Percentiles rank a stretch among this genome's conserved stretches.
These are phyloP conservation scores for Spongia lamella DNA, from an alignment of 37 sponge, comb jelly and placozoan species.

Conservation along the genomic window DNA sequence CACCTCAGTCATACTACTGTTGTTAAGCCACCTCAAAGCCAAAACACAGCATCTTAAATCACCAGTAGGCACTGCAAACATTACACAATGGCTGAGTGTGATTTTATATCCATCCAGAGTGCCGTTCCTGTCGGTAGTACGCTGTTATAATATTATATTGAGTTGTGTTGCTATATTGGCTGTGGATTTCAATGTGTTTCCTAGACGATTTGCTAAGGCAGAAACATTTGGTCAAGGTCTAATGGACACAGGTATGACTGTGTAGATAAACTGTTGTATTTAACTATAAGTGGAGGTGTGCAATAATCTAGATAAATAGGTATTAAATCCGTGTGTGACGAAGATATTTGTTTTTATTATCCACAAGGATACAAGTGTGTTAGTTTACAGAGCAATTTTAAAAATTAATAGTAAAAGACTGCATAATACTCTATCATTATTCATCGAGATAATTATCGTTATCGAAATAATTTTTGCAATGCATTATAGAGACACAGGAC, in stretches of 20 bases:
- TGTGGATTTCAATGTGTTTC: conserved; percentile 91
- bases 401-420: too few relatives aligned
- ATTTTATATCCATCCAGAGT: conserved; percentile 24
- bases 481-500: too few relatives aligned
- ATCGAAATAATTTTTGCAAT: too few relatives aligned
- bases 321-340: too few relatives aligned
- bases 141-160: conserved; percentile 75
- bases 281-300: too few relatives aligned
- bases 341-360: too few relatives aligned
- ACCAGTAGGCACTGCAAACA: neutral
- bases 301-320: too few relatives aligned
- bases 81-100: neutral
- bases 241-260: conserved; percentile 83
- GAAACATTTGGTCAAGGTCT: conserved; percentile 89
- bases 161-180: conserved; percentile 92
- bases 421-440: too few relatives aligned
- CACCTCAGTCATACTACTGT: neutral
- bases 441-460: too few relatives aligned
- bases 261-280: too few relatives aligned
- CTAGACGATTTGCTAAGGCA: conserved; percentile 84
- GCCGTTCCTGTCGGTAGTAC: conserved; percentile 61
- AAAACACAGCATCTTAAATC: neutral
- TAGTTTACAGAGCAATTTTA: too few relatives aligned
- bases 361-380: too few relatives aligned
- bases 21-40: neutral